Evolutionary conservation across 2,113 vertebrate species (phyloP).

Genomic region (Pandion haliaetus): DNA sequence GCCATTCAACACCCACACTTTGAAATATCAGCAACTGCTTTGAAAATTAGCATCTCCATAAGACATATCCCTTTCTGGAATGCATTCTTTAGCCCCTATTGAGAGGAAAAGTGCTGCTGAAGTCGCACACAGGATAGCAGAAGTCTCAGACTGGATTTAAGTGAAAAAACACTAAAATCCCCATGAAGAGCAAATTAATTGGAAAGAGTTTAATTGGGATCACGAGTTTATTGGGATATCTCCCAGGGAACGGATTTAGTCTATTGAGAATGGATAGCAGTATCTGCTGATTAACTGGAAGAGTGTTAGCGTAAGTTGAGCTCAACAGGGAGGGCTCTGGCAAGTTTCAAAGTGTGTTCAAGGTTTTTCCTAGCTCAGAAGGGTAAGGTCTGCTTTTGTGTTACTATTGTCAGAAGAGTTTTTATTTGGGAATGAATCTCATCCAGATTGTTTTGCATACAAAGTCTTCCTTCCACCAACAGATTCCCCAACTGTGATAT

Average conservation of each 20-base stretch:
- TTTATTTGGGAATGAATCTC: background rate
- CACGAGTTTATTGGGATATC: background rate
- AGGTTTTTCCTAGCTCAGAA: background rate
- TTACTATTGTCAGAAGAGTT: background rate
- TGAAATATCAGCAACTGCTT: background rate
- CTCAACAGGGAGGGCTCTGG: background rate
- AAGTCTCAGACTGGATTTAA: background rate
- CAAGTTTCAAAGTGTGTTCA: background rate
- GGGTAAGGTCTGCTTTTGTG: background rate
- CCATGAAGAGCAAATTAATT: slow-evolving; percentile 28
- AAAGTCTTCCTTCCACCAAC: background rate
- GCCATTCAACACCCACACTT: background rate
- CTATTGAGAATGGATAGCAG: slow-evolving; percentile 29
- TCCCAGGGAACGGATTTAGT: background rate
- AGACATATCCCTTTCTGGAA: background rate
- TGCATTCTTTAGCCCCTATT: background rate
- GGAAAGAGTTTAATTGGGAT: slow-evolving; percentile 23
- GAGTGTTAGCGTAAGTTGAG: background rate
- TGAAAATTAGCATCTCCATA: background rate
- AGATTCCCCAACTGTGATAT: background rate
- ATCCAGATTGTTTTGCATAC: background rate
- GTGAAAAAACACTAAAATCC: background rate
- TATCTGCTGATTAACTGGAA: slow-evolving; percentile 14
- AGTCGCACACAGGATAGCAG: background rate
- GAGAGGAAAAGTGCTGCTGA: background rate